phyloP scores from a whole-genome alignment of 1,140 invertebrate genomes.

The Penaeus japonicus region DNA sequence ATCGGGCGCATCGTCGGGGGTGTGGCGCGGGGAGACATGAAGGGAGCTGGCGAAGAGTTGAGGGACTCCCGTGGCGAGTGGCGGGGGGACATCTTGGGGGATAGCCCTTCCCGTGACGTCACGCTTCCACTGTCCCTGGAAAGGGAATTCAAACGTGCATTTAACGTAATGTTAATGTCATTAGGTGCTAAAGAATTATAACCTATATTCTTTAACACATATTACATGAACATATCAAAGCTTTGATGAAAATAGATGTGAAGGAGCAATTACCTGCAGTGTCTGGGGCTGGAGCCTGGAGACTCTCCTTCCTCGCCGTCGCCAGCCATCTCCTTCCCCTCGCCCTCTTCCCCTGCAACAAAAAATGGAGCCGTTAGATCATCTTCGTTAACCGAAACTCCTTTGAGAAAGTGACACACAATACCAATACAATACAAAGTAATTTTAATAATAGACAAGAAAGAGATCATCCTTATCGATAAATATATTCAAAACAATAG shows the following conservation, averaged over 20 bases:
- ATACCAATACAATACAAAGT: too few relatives aligned
- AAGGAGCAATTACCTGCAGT: constrained; percentile 37
- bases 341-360: constrained; percentile 58
- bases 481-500: too few relatives aligned
- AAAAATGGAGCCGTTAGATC: not conserved
- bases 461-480: too few relatives aligned
- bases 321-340: constrained; percentile 39
- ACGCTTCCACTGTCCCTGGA: constrained; percentile 58
- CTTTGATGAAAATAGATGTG: not conserved
- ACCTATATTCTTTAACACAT: not conserved
- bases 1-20: constrained; percentile 47
- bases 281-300: constrained; percentile 53
- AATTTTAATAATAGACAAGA: too few relatives aligned
- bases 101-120: constrained; percentile 52
- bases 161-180: not conserved
- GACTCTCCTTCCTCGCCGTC: constrained; percentile 50
- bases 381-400: too few relatives aligned
- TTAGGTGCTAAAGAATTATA: not conserved
- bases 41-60: constrained; percentile 48
- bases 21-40: constrained; percentile 51
- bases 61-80: constrained; percentile 54
- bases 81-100: constrained; percentile 56
- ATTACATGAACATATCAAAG: too few relatives aligned
- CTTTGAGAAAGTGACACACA: too few relatives aligned
- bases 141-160: not conserved